These are phyloP conservation scores for Alcedo atthis DNA, from an alignment of 2,797 vertebrate species.

Conservation along the genomic window DNA sequence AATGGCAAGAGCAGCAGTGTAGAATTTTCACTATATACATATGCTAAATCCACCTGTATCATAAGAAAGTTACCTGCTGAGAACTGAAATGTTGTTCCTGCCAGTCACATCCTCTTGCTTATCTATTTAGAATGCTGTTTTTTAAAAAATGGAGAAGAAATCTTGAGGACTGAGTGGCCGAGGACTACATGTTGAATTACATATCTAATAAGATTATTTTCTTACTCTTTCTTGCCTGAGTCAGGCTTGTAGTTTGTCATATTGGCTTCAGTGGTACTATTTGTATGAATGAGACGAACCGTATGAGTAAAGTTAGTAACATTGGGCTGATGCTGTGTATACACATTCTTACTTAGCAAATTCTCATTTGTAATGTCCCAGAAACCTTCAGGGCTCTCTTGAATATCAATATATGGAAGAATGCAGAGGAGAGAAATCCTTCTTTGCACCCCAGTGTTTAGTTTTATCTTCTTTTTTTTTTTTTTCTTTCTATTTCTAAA, in stretches of 20 bases:
- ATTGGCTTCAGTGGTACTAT: not conserved
- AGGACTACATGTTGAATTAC: not conserved
- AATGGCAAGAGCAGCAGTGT: constrained; percentile 65
- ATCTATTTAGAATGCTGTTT: not conserved
- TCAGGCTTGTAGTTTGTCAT: not conserved
- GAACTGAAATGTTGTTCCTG: constrained; percentile 9
- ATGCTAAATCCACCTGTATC: constrained; percentile 16
- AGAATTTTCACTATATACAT: constrained; percentile 37
- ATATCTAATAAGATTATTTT: not conserved
- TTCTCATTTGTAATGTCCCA: not conserved
- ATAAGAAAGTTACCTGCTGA: not conserved
- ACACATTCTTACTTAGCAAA: not conserved
- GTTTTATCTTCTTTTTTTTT: not conserved
- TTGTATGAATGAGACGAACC: not conserved
- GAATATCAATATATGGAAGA: not conserved
- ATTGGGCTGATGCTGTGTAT: not conserved
- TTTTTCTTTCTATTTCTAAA: not conserved
- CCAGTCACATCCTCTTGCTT: not conserved
- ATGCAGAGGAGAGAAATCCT: rapidly evolving
- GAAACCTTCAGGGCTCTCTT: not conserved
- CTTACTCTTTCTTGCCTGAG: not conserved
- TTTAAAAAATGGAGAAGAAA: not conserved
- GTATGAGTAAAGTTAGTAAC: not conserved
- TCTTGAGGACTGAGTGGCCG: not conserved
- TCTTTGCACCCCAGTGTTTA: not conserved